Conservation (phyloP, 2,113 vertebrate species). For the Lates calcarifer region DNA sequence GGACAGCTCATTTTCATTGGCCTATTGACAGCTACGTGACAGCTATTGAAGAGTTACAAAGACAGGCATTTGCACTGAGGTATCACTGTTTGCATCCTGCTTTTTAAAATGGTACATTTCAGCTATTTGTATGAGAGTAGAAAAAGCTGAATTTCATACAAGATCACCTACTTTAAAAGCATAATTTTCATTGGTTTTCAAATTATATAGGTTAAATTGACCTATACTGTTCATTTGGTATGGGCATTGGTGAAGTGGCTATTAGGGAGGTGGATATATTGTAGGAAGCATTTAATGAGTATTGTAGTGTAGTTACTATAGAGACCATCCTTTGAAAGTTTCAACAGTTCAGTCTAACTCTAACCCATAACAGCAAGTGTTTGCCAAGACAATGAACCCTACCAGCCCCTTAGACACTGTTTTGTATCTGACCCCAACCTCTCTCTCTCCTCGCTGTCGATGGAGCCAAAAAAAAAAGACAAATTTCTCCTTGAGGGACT, state of each 20-base stretch:
- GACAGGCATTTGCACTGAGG: background rate
- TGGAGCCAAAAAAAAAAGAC: slow-evolving; percentile 26
- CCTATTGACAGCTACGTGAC: slow-evolving; percentile 72
- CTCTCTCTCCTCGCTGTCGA: background rate
- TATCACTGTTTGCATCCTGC: background rate
- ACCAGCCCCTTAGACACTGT: background rate
- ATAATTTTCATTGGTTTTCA: no score
- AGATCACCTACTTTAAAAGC: background rate
- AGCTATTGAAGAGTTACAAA: slow-evolving; percentile 33
- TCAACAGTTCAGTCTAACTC: slow-evolving; percentile 2
- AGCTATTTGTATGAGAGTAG: background rate
- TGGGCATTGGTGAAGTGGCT: background rate
- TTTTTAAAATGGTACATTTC: background rate
- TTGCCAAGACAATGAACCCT: background rate
- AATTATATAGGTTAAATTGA: slow-evolving; percentile 1
- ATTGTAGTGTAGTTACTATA: background rate
- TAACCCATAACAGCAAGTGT: background rate
- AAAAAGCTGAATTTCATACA: background rate
- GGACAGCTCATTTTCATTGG: slow-evolving; percentile 77
- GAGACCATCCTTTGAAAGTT: slow-evolving; percentile 4
- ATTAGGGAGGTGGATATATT: background rate
- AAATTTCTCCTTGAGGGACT: slow-evolving; percentile 27
- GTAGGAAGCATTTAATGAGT: background rate
- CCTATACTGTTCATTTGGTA: background rate
- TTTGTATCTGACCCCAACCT: slow-evolving; percentile 4